Base-by-base conservation (phyloP, 2,888 invertebrate genomes). In the Pristionchus japonicus region DNA sequence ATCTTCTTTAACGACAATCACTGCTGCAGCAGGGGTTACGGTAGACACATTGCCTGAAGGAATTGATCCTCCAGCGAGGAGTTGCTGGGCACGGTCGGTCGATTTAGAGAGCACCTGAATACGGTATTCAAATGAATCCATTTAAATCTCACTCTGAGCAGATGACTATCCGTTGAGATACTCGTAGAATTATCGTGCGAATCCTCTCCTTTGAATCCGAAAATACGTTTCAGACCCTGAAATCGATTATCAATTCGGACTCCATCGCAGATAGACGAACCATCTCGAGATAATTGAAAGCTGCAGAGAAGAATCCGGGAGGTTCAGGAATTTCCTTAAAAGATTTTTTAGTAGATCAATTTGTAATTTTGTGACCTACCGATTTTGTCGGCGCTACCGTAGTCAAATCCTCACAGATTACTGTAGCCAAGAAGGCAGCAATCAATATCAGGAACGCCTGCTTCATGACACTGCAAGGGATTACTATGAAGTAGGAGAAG, bases 401-500 rank as follows among this genome's bases (percentile, higher is more conserved):
- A 74, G 23, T 74, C 43, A 40, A 23, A 20, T 74, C 40, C 31
- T 40, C 40, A 23, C 40, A 13, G 43, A 74, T 37, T 74, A 40
- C 74, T 37, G 74, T 74, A 74, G 43, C 40, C 20, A 23, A 23
- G 23, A 74, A 40, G 40, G 43, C 40, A 1, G 40, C 4, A 23
- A 74, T 37, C 23, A 40, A 23, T n/a, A 74, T 40, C 34, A 74
- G 74, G 43, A 74, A 37, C 20, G 74, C 13, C 13, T 40, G 37
- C 20, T 74, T 74, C 74, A 74, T 74, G 74, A 74, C n/a, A 31
- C 74, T 74, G 74, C 17, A 74, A 74, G 40, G 40, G 74, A 74
- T 74, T 40, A 74, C 34, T 13, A 20, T 70, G 37, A 15, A 64
- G n/a, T 31, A 89, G 57, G 49, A n/a, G 31, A 64, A 23, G 84